Evolutionary conservation across 2,797 vertebrate species (phyloP), one percentile per base, ranked within the genome.

Genomic region (Micromesistius poutassou): DNA sequence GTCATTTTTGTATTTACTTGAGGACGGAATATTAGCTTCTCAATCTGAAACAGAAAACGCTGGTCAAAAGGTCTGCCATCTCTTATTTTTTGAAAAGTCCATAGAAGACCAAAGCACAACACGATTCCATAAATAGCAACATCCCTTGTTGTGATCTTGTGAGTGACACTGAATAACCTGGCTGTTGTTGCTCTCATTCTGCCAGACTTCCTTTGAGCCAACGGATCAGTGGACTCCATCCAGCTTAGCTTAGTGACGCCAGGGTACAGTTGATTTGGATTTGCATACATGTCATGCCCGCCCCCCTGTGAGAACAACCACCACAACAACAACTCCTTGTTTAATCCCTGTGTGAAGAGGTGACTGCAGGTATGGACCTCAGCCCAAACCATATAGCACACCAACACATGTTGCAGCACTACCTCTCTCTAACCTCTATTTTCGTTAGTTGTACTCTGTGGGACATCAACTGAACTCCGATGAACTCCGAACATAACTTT

Each of bases 191-290:
- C n/a, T 66, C 55, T 66, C n/a, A 66, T 25, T 66, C 55, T 66
- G 55, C n/a, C n/a, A n/a, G 22, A 28, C 9, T 62, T 68, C 62
- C 62, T 68, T 28, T 68, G 62, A 68, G 62, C n/a, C n/a, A 25
- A 13, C 62, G 25, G 62, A 30, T 74, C 35, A 74, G 62, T 68
- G 62, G 25, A 68, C 62, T 62, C 55, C n/a, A 68, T 68, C 62
- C 14, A 72, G 71, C 71, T 72, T 16, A 72, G 71, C 71, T 66
- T 10, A 72, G 13, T 31, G 31, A 30, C 62, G 25, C n/a, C 62
- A 66, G 62, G 62, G 62, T 28, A 66, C 62, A 28, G 62, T 66
- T 66, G 62, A 66, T 28, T 66, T 66, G 62, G 62, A 66, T 66
- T 66, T 66, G 62, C 62, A 28, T 28, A 66, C n/a, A 66, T 66